A percentile compares a stretch with the other conserved stretches of the same genome.
Evolutionary conservation across 2,888 invertebrate species (phyloP).

Genomic region (Automeris io): DNA sequence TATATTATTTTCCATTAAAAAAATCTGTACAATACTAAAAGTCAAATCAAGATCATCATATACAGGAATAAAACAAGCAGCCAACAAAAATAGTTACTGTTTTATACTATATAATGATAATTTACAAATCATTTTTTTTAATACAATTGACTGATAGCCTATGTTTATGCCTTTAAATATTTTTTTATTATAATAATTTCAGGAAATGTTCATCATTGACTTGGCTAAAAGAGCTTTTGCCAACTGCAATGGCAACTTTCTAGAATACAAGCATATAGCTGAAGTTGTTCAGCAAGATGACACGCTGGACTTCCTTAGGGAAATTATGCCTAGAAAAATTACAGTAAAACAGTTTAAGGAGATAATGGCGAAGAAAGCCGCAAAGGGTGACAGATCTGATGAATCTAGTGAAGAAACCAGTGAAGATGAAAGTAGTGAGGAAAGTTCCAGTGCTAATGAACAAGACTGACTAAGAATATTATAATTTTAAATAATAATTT

Average conservation of each 20-base stretch:
- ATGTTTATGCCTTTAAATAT: neutral
- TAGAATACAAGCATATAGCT: slow-evolving; percentile 84
- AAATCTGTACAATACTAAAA: no score
- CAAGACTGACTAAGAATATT: slow-evolving; percentile 31
- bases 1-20: no score
- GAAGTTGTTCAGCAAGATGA: slow-evolving; percentile 82
- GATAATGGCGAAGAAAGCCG: slow-evolving; percentile 78
- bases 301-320: slow-evolving; percentile 81
- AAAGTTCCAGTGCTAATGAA: slow-evolving; percentile 47
- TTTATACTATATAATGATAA: no score
- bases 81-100: no score
- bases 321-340: slow-evolving; percentile 85
- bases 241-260: slow-evolving; percentile 63
- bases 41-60: no score
- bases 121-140: no score
- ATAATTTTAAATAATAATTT: neutral
- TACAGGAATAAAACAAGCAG: no score
- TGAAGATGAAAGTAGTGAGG: slow-evolving; percentile 48
- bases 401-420: slow-evolving; percentile 54
- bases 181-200: slow-evolving; percentile 23
- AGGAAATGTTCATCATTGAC: slow-evolving; percentile 84
- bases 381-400: slow-evolving; percentile 42
- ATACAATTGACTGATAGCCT: no score
- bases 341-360: slow-evolving; percentile 82
- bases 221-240: slow-evolving; percentile 79